Conservation (phyloP, 2,113 vertebrate species). For the Cavia aperea region DNA sequence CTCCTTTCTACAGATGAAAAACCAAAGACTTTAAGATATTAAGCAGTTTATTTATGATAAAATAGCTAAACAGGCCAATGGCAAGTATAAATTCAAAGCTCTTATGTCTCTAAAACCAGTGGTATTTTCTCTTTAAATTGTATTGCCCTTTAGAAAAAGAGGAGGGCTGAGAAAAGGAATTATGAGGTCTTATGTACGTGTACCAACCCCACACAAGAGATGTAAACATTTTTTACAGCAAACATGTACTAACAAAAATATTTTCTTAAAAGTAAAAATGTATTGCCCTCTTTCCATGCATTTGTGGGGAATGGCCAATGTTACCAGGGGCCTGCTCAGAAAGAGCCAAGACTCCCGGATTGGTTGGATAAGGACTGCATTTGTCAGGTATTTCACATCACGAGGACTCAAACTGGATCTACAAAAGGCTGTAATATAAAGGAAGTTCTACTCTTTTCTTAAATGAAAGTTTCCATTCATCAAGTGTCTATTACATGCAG, state of each 20-base stretch:
- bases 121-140: background rate
- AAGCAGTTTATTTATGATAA: background rate
- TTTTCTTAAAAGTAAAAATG: background rate
- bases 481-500: background rate
- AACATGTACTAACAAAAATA: background rate
- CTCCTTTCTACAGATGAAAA: background rate
- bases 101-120: background rate
- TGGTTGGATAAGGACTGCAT: background rate
- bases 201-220: background rate
- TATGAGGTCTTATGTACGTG: background rate
- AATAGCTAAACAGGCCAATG: background rate
- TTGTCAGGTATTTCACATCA: background rate
- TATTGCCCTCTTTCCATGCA: background rate
- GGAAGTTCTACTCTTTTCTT: background rate
- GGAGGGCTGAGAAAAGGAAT: background rate
- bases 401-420: background rate
- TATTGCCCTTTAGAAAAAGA: background rate
- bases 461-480: background rate
- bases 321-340: background rate
- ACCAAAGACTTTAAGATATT: background rate
- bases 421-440: background rate
- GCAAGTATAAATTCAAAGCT: slow-evolving; percentile 2
- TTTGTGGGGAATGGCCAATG: background rate
- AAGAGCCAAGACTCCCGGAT: background rate
- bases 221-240: background rate